phyloP scores from a whole-genome alignment of 2,797 vertebrate genomes.

The Nyctibius grandis region DNA sequence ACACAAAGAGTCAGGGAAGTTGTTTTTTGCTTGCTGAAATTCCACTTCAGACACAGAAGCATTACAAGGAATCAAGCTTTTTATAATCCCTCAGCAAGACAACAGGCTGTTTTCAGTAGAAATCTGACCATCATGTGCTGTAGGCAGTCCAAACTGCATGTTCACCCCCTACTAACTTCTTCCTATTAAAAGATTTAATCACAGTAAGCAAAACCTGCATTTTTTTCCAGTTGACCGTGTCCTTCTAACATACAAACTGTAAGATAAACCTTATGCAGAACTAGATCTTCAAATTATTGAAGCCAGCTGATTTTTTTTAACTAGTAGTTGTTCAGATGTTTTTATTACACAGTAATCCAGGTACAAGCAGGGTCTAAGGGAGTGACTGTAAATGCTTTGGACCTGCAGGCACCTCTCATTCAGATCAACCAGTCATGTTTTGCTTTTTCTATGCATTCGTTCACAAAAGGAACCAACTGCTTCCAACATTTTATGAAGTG shows the following conservation, averaged over 20 bases:
- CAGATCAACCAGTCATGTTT: slow-evolving; percentile 10
- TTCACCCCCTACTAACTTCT: no score
- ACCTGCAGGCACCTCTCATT: slow-evolving; percentile 47
- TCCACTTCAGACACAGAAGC: not conserved
- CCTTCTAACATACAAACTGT: not conserved
- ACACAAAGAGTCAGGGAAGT: not conserved
- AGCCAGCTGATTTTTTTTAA: not conserved
- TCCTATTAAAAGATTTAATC: not conserved
- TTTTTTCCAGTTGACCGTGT: not conserved
- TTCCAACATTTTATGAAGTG: slow-evolving; percentile 73
- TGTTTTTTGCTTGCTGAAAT: not conserved
- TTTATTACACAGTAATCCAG: not conserved
- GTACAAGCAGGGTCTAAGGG: slow-evolving; percentile 67
- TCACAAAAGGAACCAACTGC: slow-evolving; percentile 70
- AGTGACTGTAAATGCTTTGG: slow-evolving; percentile 9
- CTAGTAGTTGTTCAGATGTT: not conserved
- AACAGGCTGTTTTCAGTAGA: not conserved
- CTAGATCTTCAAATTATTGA: not conserved
- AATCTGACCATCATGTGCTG: not conserved
- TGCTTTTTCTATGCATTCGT: slow-evolving; percentile 57
- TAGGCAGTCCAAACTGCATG: no score
- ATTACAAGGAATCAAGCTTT: not conserved
- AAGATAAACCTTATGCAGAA: not conserved
- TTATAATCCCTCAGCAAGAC: not conserved
- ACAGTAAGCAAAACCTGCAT: not conserved